Evolutionary conservation across 2,888 invertebrate species (phyloP).

Genomic region (Catocala nupta): DNA sequence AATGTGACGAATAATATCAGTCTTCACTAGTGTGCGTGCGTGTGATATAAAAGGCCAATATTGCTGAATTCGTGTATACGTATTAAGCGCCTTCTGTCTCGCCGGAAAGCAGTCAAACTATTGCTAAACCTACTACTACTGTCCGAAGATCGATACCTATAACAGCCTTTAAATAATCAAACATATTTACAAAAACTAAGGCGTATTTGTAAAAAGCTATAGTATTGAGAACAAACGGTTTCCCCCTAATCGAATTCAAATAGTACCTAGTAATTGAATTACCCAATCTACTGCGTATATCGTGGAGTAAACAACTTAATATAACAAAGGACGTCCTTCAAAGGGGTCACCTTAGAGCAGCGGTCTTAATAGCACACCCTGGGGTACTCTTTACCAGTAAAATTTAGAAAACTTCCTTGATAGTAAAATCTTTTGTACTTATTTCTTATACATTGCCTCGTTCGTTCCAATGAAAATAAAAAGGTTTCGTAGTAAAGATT

Average conservation of each 20-base stretch:
- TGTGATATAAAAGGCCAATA: too few species aligned
- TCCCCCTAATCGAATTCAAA: slow-evolving; percentile 57
- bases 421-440: slow-evolving; percentile 10
- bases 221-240: slow-evolving; percentile 4
- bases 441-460: slow-evolving; percentile 52
- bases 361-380: slow-evolving; percentile 64
- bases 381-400: slow-evolving; percentile 56
- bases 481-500: slow-evolving; percentile 11
- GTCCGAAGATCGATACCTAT: too few species aligned
- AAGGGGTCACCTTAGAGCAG: slow-evolving; percentile 71
- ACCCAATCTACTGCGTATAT: slow-evolving; percentile 59
- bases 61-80: too few species aligned
- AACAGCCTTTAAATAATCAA: too few species aligned
- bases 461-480: slow-evolving; percentile 2
- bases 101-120: too few species aligned
- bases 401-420: slow-evolving; percentile 26
- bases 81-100: too few species aligned
- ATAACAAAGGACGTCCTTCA: slow-evolving; percentile 73
- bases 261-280: slow-evolving; percentile 72
- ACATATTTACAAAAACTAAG: too few species aligned
- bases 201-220: not conserved
- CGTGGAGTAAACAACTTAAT: slow-evolving; percentile 66
- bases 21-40: too few species aligned
- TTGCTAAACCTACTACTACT: too few species aligned
- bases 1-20: slow-evolving; percentile 1